Evolutionary conservation across 2,888 invertebrate species (phyloP), one percentile per base, ranked within the genome.

Genomic region (Aleiodes leptofemur): DNA sequence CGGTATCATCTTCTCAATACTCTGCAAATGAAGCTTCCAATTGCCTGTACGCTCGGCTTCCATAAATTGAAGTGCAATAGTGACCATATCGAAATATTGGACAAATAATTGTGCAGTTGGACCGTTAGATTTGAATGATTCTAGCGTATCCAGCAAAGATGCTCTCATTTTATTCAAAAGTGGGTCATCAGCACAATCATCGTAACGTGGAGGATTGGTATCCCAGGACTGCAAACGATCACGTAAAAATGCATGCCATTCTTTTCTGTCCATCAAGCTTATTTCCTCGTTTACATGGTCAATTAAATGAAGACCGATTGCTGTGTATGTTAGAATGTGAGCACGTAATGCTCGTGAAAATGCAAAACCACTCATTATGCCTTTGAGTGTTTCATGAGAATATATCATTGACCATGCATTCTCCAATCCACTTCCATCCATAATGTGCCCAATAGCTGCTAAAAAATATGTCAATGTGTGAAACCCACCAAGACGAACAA

Each of bases 11-110:
- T 72, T 16, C 48, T 74, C 14, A 8, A 81, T 78, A 73, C 76
- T 74, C n/a, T 68, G 31, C 48, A 82, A 59, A 68, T 81, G 77
- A 14, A 76, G 53, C n/a, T 76, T 29, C 78, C 79, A 80, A 61
- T 81, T 72, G 31, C 77, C 79, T 23, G 66, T 57, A 31, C 81
- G 70, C 72, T 83, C 82, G 8, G 80, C 80, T 73, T 82, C 78
- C 3, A 82, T 74, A 61, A 77, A 80, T 50, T 77, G 76, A 11
- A 78, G 66, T 0, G 59, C 64, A 4, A 81, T 11, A 0, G 73
- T 69, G 5, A 76, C 64, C 38, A 69, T 74, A 50, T 76, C 53
- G 38, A 74, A 81, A 48, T 80, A 80, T 23, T 78, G 77, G 3
- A 74, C 72, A 77, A 77, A 78, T 13, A 78, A 50, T 69, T 71